These are phyloP conservation scores for Pristionchus pacificus DNA, from an alignment of 1,140 invertebrate species.

Conservation along the genomic window DNA sequence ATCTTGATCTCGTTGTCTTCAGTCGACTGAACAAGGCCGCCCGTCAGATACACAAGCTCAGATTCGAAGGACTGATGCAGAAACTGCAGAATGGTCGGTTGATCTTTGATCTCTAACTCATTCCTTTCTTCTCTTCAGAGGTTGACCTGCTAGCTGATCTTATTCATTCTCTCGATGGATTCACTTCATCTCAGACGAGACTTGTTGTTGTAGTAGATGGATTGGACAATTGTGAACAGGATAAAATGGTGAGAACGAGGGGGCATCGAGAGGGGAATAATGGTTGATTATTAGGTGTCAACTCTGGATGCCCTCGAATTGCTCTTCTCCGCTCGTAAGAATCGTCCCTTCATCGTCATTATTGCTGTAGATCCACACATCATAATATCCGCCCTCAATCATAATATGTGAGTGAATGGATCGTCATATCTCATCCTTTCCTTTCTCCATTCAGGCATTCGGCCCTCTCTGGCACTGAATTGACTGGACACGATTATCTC, in stretches of 20 bases:
- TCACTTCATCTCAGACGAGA: conserved; percentile 53
- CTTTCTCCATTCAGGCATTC: conserved; percentile 23
- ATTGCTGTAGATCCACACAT: conserved; percentile 56
- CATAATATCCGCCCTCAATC: conserved; percentile 53
- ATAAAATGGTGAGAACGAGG: conserved; percentile 73
- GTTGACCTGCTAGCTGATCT: conserved; percentile 78
- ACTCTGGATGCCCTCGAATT: conserved; percentile 89
- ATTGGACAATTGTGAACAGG: conserved; percentile 92
- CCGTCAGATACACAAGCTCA: conserved; percentile 45
- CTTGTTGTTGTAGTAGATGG: conserved; percentile 89
- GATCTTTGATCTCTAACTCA: not conserved
- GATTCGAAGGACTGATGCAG: conserved; percentile 58
- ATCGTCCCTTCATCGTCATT: conserved; percentile 55
- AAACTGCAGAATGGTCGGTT: conserved; percentile 67
- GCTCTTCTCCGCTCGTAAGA: conserved; percentile 66
- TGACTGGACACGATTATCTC: conserved; percentile 86
- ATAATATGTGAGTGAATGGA: conserved; percentile 49
- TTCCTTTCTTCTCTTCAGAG: conserved; percentile 62
- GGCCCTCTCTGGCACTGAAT: conserved; percentile 60
- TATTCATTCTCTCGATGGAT: conserved; percentile 62
- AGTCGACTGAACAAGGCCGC: conserved; percentile 45
- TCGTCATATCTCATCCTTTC: no score
- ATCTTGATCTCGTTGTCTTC: not conserved
- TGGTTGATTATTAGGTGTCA: conserved; percentile 54
- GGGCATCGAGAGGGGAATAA: conserved; percentile 6